These are phyloP conservation scores for Verasper variegatus DNA, from an alignment of 2,113 vertebrate genomes.

Conservation along the genomic window DNA sequence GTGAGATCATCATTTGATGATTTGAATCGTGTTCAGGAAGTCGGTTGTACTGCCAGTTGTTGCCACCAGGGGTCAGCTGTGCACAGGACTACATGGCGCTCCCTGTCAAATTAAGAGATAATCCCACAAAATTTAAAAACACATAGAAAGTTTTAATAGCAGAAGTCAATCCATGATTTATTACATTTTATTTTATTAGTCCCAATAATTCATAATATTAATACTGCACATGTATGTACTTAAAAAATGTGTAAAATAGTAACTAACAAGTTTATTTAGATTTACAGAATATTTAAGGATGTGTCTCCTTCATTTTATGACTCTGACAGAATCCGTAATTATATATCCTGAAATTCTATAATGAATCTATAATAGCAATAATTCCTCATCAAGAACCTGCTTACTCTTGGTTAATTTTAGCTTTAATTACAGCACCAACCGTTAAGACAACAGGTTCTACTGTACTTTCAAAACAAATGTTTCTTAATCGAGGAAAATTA, in stretches of 20 bases:
- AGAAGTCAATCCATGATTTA: background rate
- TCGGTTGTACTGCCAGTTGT: conserved; percentile 34
- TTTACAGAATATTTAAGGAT: background rate
- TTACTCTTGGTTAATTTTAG: too few species aligned
- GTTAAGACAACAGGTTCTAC: too few species aligned
- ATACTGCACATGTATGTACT: too few species aligned
- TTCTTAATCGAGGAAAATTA: background rate
- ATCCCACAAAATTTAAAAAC: background rate
- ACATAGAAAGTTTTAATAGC: background rate
- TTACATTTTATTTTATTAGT: background rate
- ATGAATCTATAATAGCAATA: background rate
- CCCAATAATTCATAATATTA: too few species aligned
- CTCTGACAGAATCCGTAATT: background rate
- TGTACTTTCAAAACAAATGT: background rate
- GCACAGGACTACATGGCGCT: conserved; percentile 53
- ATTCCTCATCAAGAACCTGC: too few species aligned
- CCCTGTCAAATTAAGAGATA: background rate
- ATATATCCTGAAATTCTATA: background rate
- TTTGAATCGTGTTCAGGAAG: background rate
- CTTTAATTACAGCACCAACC: too few species aligned
- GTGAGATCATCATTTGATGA: accelerated
- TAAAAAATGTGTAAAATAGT: background rate
- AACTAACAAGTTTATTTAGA: too few species aligned
- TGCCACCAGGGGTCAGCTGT: conserved; percentile 75
- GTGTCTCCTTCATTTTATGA: background rate